Conservation (phyloP, 2,113 vertebrate species). For the Lethenteron camtschaticum region DNA sequence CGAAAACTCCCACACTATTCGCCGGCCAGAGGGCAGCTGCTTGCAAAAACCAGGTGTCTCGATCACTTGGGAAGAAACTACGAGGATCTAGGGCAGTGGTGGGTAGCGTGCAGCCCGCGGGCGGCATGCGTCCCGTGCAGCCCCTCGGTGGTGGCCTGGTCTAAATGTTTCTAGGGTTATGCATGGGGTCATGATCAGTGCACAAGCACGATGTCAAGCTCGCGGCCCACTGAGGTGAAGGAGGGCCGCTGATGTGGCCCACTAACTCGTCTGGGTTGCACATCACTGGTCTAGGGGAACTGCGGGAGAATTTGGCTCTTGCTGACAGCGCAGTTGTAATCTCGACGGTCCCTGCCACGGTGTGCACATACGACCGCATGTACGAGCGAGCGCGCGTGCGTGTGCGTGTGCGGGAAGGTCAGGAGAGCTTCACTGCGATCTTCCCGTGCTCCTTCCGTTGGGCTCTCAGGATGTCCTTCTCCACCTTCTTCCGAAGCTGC, state of each 20-base stretch:
- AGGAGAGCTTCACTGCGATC: slow-evolving; percentile 3
- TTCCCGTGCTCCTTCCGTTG: neutral
- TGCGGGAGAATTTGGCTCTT: neutral
- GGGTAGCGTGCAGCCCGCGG: no score
- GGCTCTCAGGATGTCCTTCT: neutral
- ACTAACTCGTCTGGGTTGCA: neutral
- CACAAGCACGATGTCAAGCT: no score
- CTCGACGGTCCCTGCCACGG: neutral
- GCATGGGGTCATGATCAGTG: no score
- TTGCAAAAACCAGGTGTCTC: no score
- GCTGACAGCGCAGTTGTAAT: neutral
- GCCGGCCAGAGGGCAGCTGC: no score
- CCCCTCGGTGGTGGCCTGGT: no score
- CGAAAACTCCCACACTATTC: no score
- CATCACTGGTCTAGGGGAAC: neutral
- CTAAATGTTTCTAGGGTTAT: no score
- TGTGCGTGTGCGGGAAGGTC: neutral
- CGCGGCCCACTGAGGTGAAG: neutral
- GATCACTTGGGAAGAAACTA: no score
- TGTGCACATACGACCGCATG: neutral
- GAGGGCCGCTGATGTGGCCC: neutral
- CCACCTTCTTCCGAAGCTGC: slow-evolving; percentile 3
- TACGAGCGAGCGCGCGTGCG: neutral
- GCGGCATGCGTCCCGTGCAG: no score
- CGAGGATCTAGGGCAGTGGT: no score